Percentiles rank a stretch among this genome's conserved stretches.
Conservation (phyloP, 2,113 vertebrate species). For the Glaucomys volans region DNA sequence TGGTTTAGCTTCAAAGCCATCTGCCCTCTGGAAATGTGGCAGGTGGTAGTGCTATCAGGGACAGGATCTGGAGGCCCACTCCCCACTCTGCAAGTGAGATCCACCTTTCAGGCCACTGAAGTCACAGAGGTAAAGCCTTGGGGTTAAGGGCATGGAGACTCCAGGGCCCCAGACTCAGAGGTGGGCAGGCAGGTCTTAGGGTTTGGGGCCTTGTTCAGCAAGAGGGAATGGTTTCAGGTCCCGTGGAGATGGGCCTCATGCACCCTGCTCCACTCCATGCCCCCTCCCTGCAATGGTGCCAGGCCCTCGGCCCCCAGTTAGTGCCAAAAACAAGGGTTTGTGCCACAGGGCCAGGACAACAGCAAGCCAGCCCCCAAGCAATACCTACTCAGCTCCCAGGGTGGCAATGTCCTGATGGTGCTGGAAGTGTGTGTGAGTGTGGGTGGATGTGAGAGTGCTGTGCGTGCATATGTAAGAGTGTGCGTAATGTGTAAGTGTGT, state of each 20-base stretch:
- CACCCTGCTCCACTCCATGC: accelerated
- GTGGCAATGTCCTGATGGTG: background rate
- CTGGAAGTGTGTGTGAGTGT: background rate
- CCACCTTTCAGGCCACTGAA: background rate
- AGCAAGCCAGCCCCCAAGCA: background rate
- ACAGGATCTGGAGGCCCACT: background rate
- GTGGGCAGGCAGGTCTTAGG: background rate
- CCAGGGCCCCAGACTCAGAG: background rate
- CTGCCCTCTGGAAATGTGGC: background rate
- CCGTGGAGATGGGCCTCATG: background rate
- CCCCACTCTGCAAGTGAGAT: background rate
- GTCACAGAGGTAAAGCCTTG: background rate
- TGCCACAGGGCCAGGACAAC: background rate
- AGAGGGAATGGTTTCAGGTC: too few species aligned
- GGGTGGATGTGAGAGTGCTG: background rate
- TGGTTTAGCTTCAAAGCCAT: background rate
- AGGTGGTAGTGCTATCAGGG: background rate
- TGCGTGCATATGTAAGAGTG: background rate
- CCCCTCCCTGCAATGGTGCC: background rate
- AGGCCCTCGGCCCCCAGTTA: background rate
- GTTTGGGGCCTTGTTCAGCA: background rate
- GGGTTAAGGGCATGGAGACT: background rate
- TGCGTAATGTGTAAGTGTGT: background rate
- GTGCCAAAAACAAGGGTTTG: background rate
- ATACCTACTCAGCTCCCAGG: background rate